Evolutionary conservation across 2,888 invertebrate genomes (phyloP).

Genomic region (Carpatolechia fugitivella): DNA sequence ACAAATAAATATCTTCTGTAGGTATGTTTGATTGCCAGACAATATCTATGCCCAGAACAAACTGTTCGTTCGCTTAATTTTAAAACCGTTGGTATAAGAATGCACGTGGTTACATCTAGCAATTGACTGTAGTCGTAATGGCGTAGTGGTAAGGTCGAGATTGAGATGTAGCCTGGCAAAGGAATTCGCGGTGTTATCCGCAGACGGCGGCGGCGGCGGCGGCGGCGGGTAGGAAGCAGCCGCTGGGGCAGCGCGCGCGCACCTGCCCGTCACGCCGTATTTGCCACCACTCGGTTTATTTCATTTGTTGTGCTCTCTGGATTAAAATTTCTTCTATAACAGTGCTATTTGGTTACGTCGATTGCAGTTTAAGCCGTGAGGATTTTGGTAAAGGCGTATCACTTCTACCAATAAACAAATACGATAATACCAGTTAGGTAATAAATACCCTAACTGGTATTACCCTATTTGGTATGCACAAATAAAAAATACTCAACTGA

Average conservation of each 20-base stretch:
- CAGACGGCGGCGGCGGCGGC: conserved; percentile 47
- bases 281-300: conserved; percentile 34
- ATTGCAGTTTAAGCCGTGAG: too few species aligned
- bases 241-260: conserved; percentile 37
- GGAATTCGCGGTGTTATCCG: conserved; percentile 38
- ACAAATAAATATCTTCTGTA: too few species aligned
- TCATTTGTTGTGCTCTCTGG: conserved; percentile 23
- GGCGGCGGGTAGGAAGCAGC: conserved; percentile 10
- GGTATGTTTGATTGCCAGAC: too few species aligned
- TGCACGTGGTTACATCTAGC: conserved; percentile 38
- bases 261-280: conserved; percentile 58
- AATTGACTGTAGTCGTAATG: conserved; percentile 34
- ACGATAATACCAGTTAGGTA: too few species aligned
- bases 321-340: conserved; percentile 13
- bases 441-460: too few species aligned
- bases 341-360: neutral
- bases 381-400: too few species aligned
- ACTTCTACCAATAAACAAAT: too few species aligned
- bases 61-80: conserved; percentile 37
- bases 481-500: too few species aligned
- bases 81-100: conserved; percentile 48
- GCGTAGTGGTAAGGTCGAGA: conserved; percentile 20
- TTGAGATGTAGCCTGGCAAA: conserved; percentile 18
- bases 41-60: too few species aligned
- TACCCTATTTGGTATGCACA: too few species aligned